These are phyloP conservation scores for Stomatorhinus ivindoensis DNA, from an alignment of 2,113 vertebrate genomes.

Conservation along the genomic window DNA sequence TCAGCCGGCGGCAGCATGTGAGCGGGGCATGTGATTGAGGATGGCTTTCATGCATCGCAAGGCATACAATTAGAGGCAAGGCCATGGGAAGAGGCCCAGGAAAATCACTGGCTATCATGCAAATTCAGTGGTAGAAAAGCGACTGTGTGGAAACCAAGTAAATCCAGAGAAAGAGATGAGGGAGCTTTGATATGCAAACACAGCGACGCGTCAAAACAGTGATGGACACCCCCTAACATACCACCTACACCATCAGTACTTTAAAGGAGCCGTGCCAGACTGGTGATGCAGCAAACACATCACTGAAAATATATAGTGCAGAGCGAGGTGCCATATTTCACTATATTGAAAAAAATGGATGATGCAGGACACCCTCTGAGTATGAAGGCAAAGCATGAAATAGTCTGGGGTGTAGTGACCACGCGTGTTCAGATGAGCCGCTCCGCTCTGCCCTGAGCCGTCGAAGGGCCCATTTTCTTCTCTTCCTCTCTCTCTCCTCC, in stretches of 20 bases:
- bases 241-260: background rate
- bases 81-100: conserved; percentile 16
- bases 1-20: background rate
- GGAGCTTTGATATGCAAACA: conserved; percentile 1
- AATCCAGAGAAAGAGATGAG: background rate
- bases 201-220: background rate
- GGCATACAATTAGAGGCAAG: background rate
- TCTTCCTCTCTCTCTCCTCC: conserved; percentile 46
- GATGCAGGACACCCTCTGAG: background rate
- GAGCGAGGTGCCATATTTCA: background rate
- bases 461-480: conserved; percentile 24
- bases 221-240: background rate
- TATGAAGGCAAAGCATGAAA: conserved; percentile 21
- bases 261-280: background rate
- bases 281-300: background rate
- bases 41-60: background rate
- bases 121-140: background rate
- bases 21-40: background rate
- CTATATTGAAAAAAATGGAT: background rate
- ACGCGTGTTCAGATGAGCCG: conserved; percentile 31
- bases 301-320: background rate
- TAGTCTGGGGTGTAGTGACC: background rate
- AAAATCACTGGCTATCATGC: conserved; percentile 34
- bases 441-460: conserved; percentile 27
- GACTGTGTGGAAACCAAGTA: background rate